Evolutionary conservation across 2,113 vertebrate species (phyloP).

Genomic region (Nyctibius bracteatus): DNA sequence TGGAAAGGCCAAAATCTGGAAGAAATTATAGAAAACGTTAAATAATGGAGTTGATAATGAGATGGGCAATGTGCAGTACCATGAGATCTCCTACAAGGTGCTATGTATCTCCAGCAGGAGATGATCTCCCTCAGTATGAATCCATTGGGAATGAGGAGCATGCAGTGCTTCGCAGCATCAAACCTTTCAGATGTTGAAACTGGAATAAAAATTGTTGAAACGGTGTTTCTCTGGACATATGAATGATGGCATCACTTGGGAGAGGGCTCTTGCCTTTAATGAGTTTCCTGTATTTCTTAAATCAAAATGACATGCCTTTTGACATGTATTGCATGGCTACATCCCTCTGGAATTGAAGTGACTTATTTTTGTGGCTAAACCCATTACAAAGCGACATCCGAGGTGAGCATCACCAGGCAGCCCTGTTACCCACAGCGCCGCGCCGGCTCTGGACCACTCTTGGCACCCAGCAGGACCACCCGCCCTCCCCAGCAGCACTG

Average conservation of each 20-base stretch:
- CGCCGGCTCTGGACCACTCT: no score
- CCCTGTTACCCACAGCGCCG: background rate
- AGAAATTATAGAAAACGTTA: accelerated
- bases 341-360: background rate
- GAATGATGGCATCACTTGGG: accelerated
- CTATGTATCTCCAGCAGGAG: accelerated
- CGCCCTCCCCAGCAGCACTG: background rate
- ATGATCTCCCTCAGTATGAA: accelerated
- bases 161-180: accelerated
- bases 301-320: accelerated
- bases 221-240: accelerated
- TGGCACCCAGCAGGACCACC: background rate
- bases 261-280: accelerated
- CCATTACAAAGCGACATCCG: no score
- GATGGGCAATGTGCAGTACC: accelerated
- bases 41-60: accelerated
- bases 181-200: accelerated
- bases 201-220: accelerated
- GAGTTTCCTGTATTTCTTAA: accelerated
- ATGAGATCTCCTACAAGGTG: background rate
- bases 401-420: background rate
- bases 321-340: background rate
- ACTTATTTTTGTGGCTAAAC: background rate
- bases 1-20: background rate
- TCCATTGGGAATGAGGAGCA: accelerated